A percentile compares a stretch with the other conserved stretches of the same genome.
These are phyloP conservation scores for Peromyscus leucopus DNA, from an alignment of 2,113 vertebrate genomes.

Conservation along the genomic window DNA sequence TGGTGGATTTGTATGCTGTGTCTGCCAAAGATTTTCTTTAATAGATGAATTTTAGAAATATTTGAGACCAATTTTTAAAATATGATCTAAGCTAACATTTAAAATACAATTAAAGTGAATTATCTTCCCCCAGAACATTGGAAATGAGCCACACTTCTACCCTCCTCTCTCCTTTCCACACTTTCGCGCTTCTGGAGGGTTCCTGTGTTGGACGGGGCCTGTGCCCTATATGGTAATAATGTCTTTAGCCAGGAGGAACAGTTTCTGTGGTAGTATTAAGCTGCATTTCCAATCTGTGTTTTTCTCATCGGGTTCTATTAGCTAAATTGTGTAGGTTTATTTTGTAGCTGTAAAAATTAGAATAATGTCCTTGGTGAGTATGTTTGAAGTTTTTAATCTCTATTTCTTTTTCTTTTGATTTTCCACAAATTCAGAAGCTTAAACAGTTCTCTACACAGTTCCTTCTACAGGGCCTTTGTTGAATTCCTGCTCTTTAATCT, in stretches of 20 bases:
- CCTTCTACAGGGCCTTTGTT: background rate
- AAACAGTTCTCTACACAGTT: background rate
- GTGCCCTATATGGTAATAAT: background rate
- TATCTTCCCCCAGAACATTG: background rate
- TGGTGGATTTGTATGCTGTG: background rate
- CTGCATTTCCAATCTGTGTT: background rate
- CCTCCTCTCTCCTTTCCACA: too few species aligned
- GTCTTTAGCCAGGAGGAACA: background rate
- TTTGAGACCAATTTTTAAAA: background rate
- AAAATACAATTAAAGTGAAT: background rate
- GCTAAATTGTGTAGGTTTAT: background rate
- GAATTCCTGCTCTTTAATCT: background rate
- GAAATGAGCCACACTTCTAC: accelerated
- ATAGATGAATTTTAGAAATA: background rate
- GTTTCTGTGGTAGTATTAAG: background rate
- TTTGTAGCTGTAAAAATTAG: slow-evolving; percentile 34
- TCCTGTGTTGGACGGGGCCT: background rate
- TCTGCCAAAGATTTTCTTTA: background rate
- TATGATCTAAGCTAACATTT: background rate
- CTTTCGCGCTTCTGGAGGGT: background rate
- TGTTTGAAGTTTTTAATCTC: slow-evolving; percentile 1
- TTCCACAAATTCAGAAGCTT: background rate
- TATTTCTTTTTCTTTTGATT: background rate
- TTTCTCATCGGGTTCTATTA: background rate
- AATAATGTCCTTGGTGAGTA: background rate